phyloP scores from a whole-genome alignment of 2,113 vertebrate genomes.

The Progne subis region DNA sequence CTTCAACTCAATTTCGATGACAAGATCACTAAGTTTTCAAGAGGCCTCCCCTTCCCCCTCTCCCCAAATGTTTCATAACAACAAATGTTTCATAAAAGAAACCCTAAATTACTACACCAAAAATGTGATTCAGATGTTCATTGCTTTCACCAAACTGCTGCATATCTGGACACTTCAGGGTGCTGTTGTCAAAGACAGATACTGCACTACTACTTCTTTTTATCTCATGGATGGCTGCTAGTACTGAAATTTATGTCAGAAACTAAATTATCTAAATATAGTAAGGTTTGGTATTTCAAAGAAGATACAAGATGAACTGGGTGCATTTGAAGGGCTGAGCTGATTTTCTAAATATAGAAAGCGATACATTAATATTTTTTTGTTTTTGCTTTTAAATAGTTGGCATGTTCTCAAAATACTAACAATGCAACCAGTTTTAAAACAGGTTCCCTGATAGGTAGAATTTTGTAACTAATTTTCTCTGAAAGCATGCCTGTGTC shows the following conservation, averaged over 20 bases:
- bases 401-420: not conserved
- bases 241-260: not conserved
- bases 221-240: not conserved
- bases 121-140: not conserved
- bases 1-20: not conserved
- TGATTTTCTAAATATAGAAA: slow-evolving; percentile 24
- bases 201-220: not conserved
- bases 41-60: fast-evolving
- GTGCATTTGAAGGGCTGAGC: not conserved
- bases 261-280: slow-evolving; percentile 10
- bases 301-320: not conserved
- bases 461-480: not conserved
- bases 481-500: not conserved
- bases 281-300: not conserved
- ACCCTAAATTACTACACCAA: not conserved
- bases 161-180: not conserved
- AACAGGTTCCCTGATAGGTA: not conserved
- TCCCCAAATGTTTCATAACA: not conserved
- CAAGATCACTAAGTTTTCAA: not conserved
- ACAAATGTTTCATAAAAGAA: not conserved
- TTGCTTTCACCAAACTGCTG: not conserved
- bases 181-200: not conserved
- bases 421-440: not conserved
- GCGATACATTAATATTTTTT: not conserved
- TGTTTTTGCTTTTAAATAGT: not conserved